Percentiles rank a stretch among this genome's conserved stretches.
These are phyloP conservation scores for Aegithalos caudatus DNA, from an alignment of 2,113 vertebrate species.

Conservation along the genomic window DNA sequence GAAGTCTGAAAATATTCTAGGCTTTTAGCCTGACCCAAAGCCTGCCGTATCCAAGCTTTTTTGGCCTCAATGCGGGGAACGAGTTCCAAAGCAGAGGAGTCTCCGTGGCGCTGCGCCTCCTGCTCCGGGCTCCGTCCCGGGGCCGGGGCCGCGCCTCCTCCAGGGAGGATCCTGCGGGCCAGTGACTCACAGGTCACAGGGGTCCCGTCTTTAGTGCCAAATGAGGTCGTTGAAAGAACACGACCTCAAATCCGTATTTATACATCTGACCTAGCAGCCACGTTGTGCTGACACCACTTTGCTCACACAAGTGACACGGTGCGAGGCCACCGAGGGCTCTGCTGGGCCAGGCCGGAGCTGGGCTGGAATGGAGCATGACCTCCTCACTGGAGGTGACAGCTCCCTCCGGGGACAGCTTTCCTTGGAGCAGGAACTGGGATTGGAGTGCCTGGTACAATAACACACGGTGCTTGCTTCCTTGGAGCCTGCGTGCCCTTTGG, in stretches of 20 bases:
- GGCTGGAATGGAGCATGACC: background rate
- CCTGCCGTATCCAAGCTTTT: background rate
- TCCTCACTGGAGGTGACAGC: fast-evolving
- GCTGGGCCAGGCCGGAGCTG: fast-evolving
- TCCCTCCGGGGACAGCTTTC: background rate
- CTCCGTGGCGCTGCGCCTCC: background rate
- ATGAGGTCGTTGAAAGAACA: fast-evolving
- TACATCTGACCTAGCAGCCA: fast-evolving
- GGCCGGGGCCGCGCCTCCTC: background rate
- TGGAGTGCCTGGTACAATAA: fast-evolving
- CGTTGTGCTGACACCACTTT: background rate
- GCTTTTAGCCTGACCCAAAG: background rate
- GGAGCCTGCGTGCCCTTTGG: background rate
- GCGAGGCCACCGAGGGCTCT: background rate
- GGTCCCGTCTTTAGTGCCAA: background rate
- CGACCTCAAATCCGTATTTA: background rate
- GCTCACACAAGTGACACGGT: fast-evolving
- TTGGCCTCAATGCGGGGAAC: background rate
- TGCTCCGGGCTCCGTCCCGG: fast-evolving
- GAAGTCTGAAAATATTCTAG: background rate
- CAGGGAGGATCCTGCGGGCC: fast-evolving
- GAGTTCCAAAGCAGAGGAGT: background rate
- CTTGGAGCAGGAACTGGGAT: background rate
- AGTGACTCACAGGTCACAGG: background rate
- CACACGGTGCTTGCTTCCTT: background rate